Evolutionary conservation across 1,140 invertebrate genomes (phyloP), one percentile per base, ranked within the genome.

Genomic region (Phymorhynchus buccinoides): DNA sequence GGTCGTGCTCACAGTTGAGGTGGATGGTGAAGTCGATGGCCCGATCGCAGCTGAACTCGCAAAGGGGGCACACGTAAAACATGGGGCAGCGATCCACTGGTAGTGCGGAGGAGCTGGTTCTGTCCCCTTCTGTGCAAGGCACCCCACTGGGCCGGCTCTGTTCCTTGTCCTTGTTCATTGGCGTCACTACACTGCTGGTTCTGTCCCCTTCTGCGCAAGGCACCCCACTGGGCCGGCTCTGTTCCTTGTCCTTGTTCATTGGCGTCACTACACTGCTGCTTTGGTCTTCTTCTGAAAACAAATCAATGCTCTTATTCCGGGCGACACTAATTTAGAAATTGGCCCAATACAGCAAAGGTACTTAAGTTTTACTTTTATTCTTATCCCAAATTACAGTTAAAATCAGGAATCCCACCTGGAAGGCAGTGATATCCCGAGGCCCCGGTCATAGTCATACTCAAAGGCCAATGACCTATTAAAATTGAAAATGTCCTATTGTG

Each of bases 11-110:
- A 16, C 44, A 80, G 44, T 80, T 80, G 0, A 80, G 78, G 42
- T 80, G 78, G n/a, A 80, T 80, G 42, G 78, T 80, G 42, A 80
- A 80, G n/a, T 80, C 78, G 39, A 48, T 56, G 1, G 78, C 78
- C 4, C n/a, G 16, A 9, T 48, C 42, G 35, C 78, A 80, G 42
- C 78, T 80, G 78, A 80, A 80, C 44, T 44, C 12, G 37, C 78
- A 80, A 6, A 80, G 27, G 16, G 42, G 27, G 44, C 78, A 80
- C 9, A 80, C 56, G 78, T 52, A 80, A 44, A 80, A 80, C 27
- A 44, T 22, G 16, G 77, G 44, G 39, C 39, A 22, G 18, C 77
- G 77, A 42, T 78, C 77, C 1, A 27, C 22, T 22, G 12, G 12
- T 27, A 1, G 18, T 27, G 22, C 22, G 4, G 14, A 6, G 56